These are phyloP conservation scores for Grantiella picta DNA, from an alignment of 2,113 vertebrate genomes.

Conservation along the genomic window DNA sequence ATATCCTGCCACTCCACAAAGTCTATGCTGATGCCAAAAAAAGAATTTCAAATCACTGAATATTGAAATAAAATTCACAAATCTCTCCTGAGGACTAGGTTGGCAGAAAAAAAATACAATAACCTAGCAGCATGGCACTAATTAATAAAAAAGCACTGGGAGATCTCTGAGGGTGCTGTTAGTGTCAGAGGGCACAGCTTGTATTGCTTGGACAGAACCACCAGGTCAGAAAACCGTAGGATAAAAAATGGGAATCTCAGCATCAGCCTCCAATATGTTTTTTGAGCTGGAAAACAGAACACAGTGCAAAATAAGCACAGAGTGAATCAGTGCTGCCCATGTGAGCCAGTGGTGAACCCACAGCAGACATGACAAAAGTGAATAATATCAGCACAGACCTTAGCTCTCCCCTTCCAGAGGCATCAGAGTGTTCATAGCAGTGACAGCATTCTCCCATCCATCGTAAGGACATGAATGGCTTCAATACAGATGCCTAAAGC, in stretches of 20 bases:
- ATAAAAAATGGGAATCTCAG: background rate
- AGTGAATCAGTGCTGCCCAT: fast-evolving
- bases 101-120: background rate
- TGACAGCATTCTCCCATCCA: background rate
- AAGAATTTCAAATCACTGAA: background rate
- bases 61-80: background rate
- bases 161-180: no score
- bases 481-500: background rate
- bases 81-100: background rate
- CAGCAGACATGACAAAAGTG: background rate
- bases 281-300: background rate
- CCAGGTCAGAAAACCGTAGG: background rate
- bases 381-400: background rate
- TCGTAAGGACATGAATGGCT: background rate
- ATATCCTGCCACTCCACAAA: background rate
- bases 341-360: background rate
- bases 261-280: fast-evolving
- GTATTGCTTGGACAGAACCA: background rate
- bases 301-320: background rate
- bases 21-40: background rate
- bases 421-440: background rate
- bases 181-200: background rate
- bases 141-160: background rate
- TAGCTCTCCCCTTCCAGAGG: background rate
- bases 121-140: background rate